These are phyloP conservation scores for Takifugu ocellatus DNA, from an alignment of 2,797 vertebrate genomes.

Conservation along the genomic window DNA sequence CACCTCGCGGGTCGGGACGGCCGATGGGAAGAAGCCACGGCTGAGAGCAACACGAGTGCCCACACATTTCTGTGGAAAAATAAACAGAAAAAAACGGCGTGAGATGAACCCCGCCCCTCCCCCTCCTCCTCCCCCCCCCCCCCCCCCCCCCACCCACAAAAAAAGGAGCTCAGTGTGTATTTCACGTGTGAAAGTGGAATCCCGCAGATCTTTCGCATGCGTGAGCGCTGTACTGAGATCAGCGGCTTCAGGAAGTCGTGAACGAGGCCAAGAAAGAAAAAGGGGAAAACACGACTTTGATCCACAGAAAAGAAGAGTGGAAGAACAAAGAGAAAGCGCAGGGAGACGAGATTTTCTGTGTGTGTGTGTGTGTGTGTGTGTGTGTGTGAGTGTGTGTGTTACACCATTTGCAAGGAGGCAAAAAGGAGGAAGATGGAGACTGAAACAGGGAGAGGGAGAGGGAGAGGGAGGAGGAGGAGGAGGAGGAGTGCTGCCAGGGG, in stretches of 20 bases:
- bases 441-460: slow-evolving; percentile 32
- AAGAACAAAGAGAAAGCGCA: slow-evolving; percentile 2
- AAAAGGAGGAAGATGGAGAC: slow-evolving; percentile 25
- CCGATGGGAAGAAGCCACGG: slow-evolving; percentile 11
- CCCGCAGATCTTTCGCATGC: too few species aligned
- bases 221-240: too few species aligned
- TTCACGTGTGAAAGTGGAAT: too few species aligned
- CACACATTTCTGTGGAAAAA: too few species aligned
- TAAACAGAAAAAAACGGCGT: too few species aligned
- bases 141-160: too few species aligned
- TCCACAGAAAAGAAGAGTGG: neutral
- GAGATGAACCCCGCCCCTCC: too few species aligned
- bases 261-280: too few species aligned
- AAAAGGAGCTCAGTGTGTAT: too few species aligned
- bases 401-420: slow-evolving; percentile 21
- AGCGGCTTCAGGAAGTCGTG: too few species aligned
- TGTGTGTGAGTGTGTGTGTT: slow-evolving; percentile 13
- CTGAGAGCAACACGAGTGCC: too few species aligned
- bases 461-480: slow-evolving; percentile 28
- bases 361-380: slow-evolving; percentile 15
- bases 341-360: slow-evolving; percentile 12
- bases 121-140: too few species aligned
- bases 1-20: slow-evolving; percentile 8
- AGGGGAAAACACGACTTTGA: neutral
- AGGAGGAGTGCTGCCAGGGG: slow-evolving; percentile 55